phyloP scores from a whole-genome alignment of 2,888 invertebrate genomes.

The Tenthredo amoena region DNA sequence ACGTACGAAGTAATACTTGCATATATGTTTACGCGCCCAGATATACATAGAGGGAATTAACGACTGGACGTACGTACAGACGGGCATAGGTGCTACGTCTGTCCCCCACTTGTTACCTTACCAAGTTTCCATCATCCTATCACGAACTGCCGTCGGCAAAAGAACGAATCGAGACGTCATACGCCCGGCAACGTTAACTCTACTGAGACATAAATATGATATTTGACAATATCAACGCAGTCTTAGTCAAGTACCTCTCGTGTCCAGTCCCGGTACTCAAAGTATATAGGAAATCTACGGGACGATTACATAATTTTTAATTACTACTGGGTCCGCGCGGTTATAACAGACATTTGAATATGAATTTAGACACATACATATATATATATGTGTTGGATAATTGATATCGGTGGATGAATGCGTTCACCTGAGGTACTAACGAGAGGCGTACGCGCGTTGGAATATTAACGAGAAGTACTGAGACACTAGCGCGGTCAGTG shows the following conservation, averaged over 20 bases:
- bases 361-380: neutral
- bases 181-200: constrained; percentile 58
- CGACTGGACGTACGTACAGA: neutral
- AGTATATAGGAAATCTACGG: constrained; percentile 44
- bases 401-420: neutral
- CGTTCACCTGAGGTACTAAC: neutral
- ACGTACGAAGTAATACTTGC: constrained; percentile 38
- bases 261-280: constrained; percentile 1
- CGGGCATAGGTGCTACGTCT: constrained; percentile 19
- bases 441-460: neutral
- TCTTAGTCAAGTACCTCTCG: constrained; percentile 44
- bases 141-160: constrained; percentile 36
- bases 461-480: neutral
- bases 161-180: constrained; percentile 46
- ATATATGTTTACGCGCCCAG: neutral
- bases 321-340: constrained; percentile 53
- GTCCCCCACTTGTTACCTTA: constrained; percentile 55
- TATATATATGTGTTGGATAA: neutral
- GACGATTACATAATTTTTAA: constrained; percentile 59
- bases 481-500: neutral
- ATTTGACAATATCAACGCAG: constrained; percentile 55
- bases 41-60: neutral
- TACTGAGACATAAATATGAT: constrained; percentile 62
- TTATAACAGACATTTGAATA: neutral
- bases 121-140: constrained; percentile 47